Conservation (phyloP, 2,113 vertebrate species). For the Rallus limicola region DNA sequence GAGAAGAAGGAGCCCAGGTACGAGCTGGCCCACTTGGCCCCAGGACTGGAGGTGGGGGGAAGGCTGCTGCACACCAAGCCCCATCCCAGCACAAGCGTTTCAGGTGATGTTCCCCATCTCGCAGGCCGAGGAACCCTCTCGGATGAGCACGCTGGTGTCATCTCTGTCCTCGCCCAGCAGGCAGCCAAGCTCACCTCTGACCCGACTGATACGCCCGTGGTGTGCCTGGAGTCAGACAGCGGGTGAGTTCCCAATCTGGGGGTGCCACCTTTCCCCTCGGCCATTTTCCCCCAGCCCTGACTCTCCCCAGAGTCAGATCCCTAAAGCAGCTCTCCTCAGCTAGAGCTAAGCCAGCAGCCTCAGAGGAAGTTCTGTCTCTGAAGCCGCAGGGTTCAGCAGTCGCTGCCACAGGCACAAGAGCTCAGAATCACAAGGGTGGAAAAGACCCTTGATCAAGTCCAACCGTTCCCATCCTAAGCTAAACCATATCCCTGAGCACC, state of each 20-base stretch:
- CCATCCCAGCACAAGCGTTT: accelerated
- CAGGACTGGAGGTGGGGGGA: too few relatives aligned
- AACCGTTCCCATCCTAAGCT: too few relatives aligned
- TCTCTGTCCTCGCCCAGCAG: slow-evolving; percentile 92
- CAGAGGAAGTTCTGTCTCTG: neutral
- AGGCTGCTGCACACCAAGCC: accelerated
- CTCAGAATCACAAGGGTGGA: too few relatives aligned
- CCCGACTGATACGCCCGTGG: slow-evolving; percentile 89
- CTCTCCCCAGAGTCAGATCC: neutral
- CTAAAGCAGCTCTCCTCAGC: neutral
- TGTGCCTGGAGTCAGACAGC: slow-evolving; percentile 92
- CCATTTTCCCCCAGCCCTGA: accelerated
- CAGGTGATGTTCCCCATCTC: accelerated
- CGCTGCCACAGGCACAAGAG: accelerated
- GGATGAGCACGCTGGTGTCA: slow-evolving; percentile 91
- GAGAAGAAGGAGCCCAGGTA: accelerated
- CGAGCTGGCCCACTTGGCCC: neutral
- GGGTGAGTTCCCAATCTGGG: slow-evolving; percentile 78
- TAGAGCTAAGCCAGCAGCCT: neutral
- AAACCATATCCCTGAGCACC: too few relatives aligned
- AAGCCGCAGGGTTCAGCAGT: neutral
- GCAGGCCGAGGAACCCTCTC: slow-evolving; percentile 92
- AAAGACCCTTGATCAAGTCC: too few relatives aligned
- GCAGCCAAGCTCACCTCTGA: slow-evolving; percentile 89
- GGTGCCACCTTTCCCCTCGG: accelerated